Conservation (phyloP, 2,888 invertebrate genomes). For the Drymonia ruficornis region DNA sequence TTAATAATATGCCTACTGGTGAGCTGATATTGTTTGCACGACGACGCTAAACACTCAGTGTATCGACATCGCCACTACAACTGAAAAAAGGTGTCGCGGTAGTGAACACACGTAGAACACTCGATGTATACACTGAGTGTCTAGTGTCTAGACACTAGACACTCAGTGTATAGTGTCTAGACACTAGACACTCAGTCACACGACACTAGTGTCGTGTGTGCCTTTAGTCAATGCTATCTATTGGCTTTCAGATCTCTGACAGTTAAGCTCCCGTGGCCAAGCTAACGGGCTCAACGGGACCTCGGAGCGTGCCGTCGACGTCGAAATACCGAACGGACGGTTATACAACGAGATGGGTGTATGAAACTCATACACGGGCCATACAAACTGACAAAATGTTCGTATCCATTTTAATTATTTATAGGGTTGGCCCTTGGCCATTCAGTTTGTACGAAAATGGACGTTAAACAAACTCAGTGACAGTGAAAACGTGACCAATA, state of each 20-base stretch:
- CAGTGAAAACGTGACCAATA: not conserved
- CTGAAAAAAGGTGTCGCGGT: no score
- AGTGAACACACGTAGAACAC: no score
- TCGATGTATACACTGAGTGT: no score
- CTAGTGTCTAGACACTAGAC: no score
- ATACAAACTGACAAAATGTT: not conserved
- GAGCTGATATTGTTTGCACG: no score
- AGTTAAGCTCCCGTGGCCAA: slow-evolving; percentile 81
- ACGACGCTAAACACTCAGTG: no score
- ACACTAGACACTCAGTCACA: no score
- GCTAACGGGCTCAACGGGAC: slow-evolving; percentile 78
- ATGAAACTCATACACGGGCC: slow-evolving; percentile 34
- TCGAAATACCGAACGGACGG: slow-evolving; percentile 60
- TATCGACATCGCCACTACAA: no score
- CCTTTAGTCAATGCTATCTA: not conserved
- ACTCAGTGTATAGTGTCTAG: no score
- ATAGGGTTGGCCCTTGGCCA: not conserved
- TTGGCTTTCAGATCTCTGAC: slow-evolving; percentile 75
- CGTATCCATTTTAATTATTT: not conserved
- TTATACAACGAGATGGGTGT: slow-evolving; percentile 77
- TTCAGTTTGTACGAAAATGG: not conserved
- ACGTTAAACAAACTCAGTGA: not conserved
- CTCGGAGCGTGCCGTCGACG: slow-evolving; percentile 66
- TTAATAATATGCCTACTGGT: no score
- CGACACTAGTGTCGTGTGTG: no score